phyloP scores from a whole-genome alignment of 1,140 invertebrate genomes.

The Monomorium pharaonis region DNA sequence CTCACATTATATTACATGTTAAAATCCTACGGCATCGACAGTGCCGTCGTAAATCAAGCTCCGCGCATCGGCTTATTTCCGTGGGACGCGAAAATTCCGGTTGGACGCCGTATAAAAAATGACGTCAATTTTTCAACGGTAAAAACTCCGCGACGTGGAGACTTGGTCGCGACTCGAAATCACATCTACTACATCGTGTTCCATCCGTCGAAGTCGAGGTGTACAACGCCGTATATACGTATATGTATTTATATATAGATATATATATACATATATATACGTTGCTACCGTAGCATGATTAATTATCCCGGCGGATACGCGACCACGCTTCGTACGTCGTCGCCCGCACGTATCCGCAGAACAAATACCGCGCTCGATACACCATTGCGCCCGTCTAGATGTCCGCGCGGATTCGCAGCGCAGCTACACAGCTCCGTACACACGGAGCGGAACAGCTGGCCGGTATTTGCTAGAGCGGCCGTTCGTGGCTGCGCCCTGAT shows the following conservation, averaged over 20 bases:
- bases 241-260: too few species aligned
- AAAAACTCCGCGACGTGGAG: slow-evolving; percentile 4
- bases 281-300: slow-evolving; percentile 12
- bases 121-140: slow-evolving; percentile 46
- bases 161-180: slow-evolving; percentile 40
- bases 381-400: not conserved
- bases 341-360: slow-evolving; percentile 20
- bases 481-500: slow-evolving; percentile 29
- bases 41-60: slow-evolving; percentile 26
- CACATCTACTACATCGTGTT: slow-evolving; percentile 28
- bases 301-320: slow-evolving; percentile 44
- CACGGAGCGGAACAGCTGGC: not conserved
- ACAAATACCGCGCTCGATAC: slow-evolving; percentile 51
- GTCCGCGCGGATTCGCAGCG: not conserved
- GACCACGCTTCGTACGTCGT: not conserved
- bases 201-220: slow-evolving; percentile 9
- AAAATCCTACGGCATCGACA: slow-evolving; percentile 4
- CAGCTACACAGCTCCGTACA: slow-evolving; percentile 18
- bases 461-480: slow-evolving; percentile 18
- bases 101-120: slow-evolving; percentile 26
- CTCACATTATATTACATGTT: not conserved
- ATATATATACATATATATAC: not conserved
- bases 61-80: slow-evolving; percentile 27
- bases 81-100: slow-evolving; percentile 2
- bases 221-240: not conserved